Evolutionary conservation across 2,888 invertebrate genomes (phyloP).

Genomic region (Lithophane ornitopus): DNA sequence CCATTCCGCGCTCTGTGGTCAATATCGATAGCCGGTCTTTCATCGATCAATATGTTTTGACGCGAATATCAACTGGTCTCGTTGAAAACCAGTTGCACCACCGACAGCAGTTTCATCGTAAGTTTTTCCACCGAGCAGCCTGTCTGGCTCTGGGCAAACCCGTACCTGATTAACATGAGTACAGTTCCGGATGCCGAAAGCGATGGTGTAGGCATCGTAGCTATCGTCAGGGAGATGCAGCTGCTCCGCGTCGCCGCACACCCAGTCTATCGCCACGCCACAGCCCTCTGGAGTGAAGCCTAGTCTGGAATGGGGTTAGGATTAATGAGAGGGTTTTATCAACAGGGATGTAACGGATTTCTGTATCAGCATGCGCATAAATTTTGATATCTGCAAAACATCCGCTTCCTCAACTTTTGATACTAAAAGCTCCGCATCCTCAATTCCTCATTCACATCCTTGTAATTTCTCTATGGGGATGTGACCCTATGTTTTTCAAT

Average conservation of each 20-base stretch:
- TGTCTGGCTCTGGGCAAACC: too few species aligned
- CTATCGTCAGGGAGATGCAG: constrained; percentile 94
- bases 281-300: constrained; percentile 88
- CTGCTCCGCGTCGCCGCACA: constrained; percentile 96
- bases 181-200: constrained; percentile 99
- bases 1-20: background rate
- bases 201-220: constrained; percentile 98
- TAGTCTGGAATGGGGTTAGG: constrained; percentile 75
- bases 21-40: background rate
- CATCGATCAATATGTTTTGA: background rate
- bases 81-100: background rate
- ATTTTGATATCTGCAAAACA: too few species aligned
- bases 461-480: too few species aligned
- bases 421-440: too few species aligned
- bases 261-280: constrained; percentile 92
- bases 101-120: background rate
- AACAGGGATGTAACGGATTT: too few species aligned
- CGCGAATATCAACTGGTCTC: background rate
- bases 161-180: constrained; percentile 96
- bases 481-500: too few species aligned
- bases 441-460: too few species aligned
- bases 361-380: too few species aligned
- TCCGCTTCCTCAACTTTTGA: too few species aligned
- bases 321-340: background rate
- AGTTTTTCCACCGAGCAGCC: background rate